A percentile compares a stretch with the other conserved stretches of the same genome.
phyloP scores from a whole-genome alignment of 2,113 vertebrate species.

The Reinhardtius hippoglossoides region DNA sequence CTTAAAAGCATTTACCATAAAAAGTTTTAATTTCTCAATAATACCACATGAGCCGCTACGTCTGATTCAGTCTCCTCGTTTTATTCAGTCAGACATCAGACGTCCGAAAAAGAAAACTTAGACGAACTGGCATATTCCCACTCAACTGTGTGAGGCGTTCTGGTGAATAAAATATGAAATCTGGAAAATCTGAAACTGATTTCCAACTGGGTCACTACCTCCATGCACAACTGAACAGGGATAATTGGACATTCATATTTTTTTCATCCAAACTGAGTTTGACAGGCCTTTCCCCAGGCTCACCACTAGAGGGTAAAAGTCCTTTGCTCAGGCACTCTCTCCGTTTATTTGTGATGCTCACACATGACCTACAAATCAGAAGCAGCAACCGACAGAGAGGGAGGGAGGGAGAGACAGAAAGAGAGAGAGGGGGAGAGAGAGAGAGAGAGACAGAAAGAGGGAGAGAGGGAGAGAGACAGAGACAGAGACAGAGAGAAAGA shows the following conservation, averaged over 20 bases:
- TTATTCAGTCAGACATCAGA: slow-evolving; percentile 11
- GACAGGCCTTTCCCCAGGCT: slow-evolving; percentile 55
- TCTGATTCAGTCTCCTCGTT: background rate
- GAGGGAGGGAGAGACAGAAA: background rate
- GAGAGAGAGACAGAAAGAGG: background rate
- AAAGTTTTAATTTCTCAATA: background rate
- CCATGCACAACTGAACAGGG: slow-evolving; percentile 55
- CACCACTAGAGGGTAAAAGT: slow-evolving; percentile 78
- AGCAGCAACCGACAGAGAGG: slow-evolving; percentile 30
- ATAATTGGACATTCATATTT: slow-evolving; percentile 57
- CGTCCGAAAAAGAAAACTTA: slow-evolving; percentile 11
- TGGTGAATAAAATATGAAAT: slow-evolving; percentile 57
- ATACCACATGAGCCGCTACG: background rate
- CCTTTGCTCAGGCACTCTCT: slow-evolving; percentile 31
- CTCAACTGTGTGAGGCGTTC: slow-evolving; percentile 13
- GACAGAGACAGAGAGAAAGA: too few relatives aligned
- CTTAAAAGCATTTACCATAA: too few relatives aligned
- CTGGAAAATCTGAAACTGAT: slow-evolving; percentile 46
- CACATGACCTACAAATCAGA: slow-evolving; percentile 69
- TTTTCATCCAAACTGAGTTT: slow-evolving; percentile 28
- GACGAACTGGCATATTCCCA: slow-evolving; percentile 1
- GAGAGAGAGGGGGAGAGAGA: too few relatives aligned
- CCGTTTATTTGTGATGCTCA: slow-evolving; percentile 54
- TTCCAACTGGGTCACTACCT: slow-evolving; percentile 63
- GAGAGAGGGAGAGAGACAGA: too few relatives aligned